These are phyloP conservation scores for Rotaria socialis DNA, from an alignment of 2,888 invertebrate genomes.

Conservation along the genomic window DNA sequence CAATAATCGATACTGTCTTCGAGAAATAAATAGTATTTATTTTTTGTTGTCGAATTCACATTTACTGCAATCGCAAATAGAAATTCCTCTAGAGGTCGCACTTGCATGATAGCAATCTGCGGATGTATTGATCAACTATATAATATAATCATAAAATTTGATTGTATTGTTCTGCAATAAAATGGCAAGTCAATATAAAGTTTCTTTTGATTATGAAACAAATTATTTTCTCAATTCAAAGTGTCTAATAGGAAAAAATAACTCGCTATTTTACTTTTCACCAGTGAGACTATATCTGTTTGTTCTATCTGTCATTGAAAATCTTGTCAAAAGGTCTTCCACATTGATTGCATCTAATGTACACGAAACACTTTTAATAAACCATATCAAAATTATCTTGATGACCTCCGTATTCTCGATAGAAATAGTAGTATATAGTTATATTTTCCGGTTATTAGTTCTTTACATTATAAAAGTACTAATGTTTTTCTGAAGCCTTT, in stretches of 20 bases:
- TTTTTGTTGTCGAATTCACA: no score
- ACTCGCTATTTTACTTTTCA: no score
- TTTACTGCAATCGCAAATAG: background rate
- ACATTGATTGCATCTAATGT: background rate
- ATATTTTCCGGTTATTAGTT: background rate
- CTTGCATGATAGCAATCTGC: background rate
- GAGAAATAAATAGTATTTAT: background rate
- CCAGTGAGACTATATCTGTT: background rate
- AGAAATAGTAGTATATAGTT: background rate
- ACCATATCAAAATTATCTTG: background rate
- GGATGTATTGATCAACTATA: no score
- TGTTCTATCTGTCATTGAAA: background rate
- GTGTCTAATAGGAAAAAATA: no score
- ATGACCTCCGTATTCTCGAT: background rate
- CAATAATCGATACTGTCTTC: background rate
- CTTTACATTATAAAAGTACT: background rate
- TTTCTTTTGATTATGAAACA: no score
- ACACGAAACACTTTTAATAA: background rate
- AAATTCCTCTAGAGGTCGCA: background rate
- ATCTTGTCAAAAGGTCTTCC: background rate
- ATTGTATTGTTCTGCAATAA: no score
- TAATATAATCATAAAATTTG: no score
- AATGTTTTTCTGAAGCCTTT: no score
- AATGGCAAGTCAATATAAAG: no score
- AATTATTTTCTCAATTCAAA: no score